Evolutionary conservation across 2,797 vertebrate genomes (phyloP), one percentile per base, ranked within the genome.

Genomic region (Mormyrus hasselquistii): DNA sequence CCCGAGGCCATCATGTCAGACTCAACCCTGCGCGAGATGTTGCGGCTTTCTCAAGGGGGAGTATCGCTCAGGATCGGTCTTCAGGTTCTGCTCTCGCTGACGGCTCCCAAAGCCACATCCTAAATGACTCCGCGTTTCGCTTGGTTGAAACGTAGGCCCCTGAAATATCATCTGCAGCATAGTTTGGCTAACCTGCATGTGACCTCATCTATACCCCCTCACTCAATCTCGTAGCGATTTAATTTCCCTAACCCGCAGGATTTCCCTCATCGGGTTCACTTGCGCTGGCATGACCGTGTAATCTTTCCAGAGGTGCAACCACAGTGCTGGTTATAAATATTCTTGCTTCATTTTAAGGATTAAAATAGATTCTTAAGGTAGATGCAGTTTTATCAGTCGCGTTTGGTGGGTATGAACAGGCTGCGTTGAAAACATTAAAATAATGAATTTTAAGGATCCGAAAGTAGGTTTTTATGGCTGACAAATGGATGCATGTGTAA

Each of bases 141-240:
- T 1, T n/a, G 16, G 41, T 4, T 22, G 41, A 49, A 25, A n/a
- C 22, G 79, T 25, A 9, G 19, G 22, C 19, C 16, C 73, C 16
- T n/a, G 16, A 44, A 79, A 79, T 79, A 79, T 79, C 73, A 84
- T 22, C 82, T 3, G 22, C 47, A 12, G 82, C 7, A 5, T 22
- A 49, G 47, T 14, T 84, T 84, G 47, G n/a, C 25, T 88, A 3
- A 89, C 93, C 50, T 92, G 93, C 92, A 87, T 22, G 91, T 93
- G 91, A 14, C 69, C 90, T 47, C 87, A 9, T 10, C 89, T 92
- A n/a, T 9, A 8, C 55, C 91, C 92, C 92, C 92, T 92, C 83
- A 87, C 79, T 44, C 41, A 9, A 14, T 12, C 41, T 29, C 22
- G 1, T 38, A 79, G 0, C 88, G 10, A 90, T 86, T 91, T 79